Base-by-base conservation (phyloP, 35 echinoderm and acorn worm genomes). In the Strongylocentrotus purpuratus region DNA sequence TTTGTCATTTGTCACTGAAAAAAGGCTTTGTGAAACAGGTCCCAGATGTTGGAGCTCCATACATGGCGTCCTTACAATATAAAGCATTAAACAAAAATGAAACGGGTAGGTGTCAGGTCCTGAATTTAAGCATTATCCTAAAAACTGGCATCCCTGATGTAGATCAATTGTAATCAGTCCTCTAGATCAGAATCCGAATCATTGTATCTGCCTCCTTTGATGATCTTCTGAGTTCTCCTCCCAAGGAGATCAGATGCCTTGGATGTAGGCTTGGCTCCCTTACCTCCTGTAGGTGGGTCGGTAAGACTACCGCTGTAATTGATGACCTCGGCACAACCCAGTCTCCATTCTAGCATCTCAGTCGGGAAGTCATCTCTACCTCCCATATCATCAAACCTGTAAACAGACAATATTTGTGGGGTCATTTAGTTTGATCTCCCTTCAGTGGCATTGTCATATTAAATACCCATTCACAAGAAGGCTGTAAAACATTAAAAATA, bases 331-430 rank as follows among this genome's bases (percentile, higher is more conserved):
- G 95, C 97, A 94, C 97, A 98, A 13, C 98, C 98, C 46, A 99
- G 94, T 88, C 98, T 94, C 98, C 98, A 99, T 88, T 99, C 98
- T 45, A 99, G 52, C 98, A 99, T 99, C 94, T 97, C 98, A 5
- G 98, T 99, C 3, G 96, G 97, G 71, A 99, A 99, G 94, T 99
- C 98, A 47, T 99, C 98, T 41, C 28, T 88, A 7, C 98, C 97
- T 48, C 98, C 98, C 28, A 98, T 33, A 61, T 99, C 98, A 94
- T 97, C 95, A 95, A 99, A 99, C 86, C 98, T 99, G 78, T 41
- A 94, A 22, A 46, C 65, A 78, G 20, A 55, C 15, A 52, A 52
- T 52, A 52, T 13, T 52, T 52, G 8, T 52, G 1, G 1, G 48
- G 13, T 52, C 13, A 52, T 50, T 50, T 50, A 50, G 12, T 50